A percentile compares a stretch with the other conserved stretches of the same genome.
Conservation (phyloP, 2,797 vertebrate species). For the Psittacula echo region DNA sequence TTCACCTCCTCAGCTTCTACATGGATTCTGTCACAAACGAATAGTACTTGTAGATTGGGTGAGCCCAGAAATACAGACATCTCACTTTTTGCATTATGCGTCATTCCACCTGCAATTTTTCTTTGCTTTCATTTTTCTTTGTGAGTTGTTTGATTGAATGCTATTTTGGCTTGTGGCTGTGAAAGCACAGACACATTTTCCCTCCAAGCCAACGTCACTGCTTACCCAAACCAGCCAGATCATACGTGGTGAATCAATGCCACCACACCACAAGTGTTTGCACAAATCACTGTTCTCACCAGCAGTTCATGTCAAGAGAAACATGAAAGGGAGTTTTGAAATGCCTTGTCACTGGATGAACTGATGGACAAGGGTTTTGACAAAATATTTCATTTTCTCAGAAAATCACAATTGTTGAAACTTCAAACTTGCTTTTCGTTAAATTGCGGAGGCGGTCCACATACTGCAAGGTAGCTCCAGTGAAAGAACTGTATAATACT, state of each 20-base stretch:
- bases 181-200: background rate
- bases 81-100: background rate
- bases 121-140: background rate
- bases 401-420: background rate
- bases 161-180: background rate
- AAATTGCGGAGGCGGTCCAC: background rate
- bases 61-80: background rate
- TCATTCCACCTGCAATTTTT: background rate
- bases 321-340: background rate
- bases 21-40: background rate
- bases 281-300: background rate
- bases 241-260: background rate
- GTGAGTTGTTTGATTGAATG: background rate
- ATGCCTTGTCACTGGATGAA: background rate
- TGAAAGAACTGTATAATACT: background rate
- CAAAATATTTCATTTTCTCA: background rate
- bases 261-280: background rate
- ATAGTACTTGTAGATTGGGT: background rate
- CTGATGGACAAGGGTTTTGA: background rate
- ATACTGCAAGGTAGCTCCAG: background rate
- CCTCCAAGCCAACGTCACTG: background rate
- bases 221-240: background rate
- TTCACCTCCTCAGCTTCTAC: background rate
- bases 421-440: background rate
- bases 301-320: background rate